Percentiles rank a stretch among this genome's conserved stretches.
These are phyloP conservation scores for Sepiola atlantica DNA, from an alignment of 2,888 invertebrate species.

Conservation along the genomic window DNA sequence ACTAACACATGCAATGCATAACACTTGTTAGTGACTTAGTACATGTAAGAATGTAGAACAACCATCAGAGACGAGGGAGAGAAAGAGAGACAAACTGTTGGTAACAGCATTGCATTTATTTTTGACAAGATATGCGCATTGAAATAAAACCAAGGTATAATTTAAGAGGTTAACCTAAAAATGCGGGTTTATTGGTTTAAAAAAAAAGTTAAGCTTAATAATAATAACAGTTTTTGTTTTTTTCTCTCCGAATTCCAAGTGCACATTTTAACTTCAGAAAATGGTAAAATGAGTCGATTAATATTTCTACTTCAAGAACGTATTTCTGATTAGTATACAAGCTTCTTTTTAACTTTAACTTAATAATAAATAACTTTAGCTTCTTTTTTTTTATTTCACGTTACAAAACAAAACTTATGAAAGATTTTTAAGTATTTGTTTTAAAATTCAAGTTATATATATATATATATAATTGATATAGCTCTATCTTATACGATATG, in stretches of 20 bases:
- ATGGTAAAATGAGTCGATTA: not conserved
- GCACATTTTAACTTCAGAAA: not conserved
- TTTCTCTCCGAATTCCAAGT: not conserved
- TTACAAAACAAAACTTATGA: not conserved
- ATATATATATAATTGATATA: too few relatives aligned
- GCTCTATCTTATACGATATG: too few relatives aligned
- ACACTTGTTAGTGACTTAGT: conserved; percentile 32
- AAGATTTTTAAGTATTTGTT: not conserved
- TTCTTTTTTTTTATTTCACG: not conserved
- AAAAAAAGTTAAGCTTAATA: too few relatives aligned
- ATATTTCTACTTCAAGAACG: not conserved
- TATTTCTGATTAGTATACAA: not conserved
- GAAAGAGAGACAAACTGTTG: too few relatives aligned
- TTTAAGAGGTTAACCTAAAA: conserved; percentile 32
- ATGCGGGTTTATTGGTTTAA: not conserved
- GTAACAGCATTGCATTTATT: not conserved
- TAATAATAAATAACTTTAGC: not conserved
- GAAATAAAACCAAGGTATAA: not conserved
- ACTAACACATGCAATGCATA: not conserved
- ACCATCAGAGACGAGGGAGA: not conserved
- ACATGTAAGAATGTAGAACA: conserved; percentile 32
- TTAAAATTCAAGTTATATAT: too few relatives aligned
- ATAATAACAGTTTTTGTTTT: not conserved
- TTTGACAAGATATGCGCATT: conserved; percentile 32
- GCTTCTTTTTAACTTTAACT: not conserved